phyloP scores from a whole-genome alignment of 2,113 vertebrate species.

The Sclerurus mexicanus region DNA sequence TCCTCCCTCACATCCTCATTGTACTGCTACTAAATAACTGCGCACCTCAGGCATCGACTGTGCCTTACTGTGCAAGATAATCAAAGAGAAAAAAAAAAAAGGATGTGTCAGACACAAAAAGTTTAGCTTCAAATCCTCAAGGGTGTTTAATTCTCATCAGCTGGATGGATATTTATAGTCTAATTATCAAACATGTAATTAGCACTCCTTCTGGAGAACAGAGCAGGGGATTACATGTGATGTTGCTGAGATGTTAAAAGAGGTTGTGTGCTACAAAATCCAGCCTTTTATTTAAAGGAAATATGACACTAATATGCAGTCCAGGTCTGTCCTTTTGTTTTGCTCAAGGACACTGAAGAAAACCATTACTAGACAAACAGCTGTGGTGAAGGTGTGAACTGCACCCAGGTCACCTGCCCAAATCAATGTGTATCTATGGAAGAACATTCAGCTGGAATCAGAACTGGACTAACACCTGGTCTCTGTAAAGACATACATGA shows the following conservation, averaged over 20 bases:
- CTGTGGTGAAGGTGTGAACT: not conserved
- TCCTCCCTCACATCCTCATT: not conserved
- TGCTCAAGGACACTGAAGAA: not conserved
- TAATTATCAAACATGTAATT: constrained; percentile 1
- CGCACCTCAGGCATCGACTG: not conserved
- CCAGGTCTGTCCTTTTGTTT: not conserved
- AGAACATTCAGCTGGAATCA: not conserved
- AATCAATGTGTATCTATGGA: fast-evolving
- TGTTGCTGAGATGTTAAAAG: not conserved
- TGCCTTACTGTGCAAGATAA: not conserved
- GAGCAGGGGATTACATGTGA: not conserved
- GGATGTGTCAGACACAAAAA: not conserved
- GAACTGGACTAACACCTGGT: not conserved
- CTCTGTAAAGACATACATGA: not conserved
- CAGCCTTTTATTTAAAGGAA: not conserved
- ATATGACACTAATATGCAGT: not conserved
- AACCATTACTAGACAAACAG: not conserved
- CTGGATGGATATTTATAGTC: constrained; percentile 7
- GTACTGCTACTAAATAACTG: not conserved
- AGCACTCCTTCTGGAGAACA: not conserved
- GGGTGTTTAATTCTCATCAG: not conserved
- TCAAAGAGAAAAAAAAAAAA: not conserved
- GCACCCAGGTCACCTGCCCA: not conserved
- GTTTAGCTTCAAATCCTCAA: not conserved
- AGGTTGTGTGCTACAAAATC: not conserved